Base-by-base conservation (phyloP, 1,140 invertebrate species). In the Archivesica marissinica region DNA sequence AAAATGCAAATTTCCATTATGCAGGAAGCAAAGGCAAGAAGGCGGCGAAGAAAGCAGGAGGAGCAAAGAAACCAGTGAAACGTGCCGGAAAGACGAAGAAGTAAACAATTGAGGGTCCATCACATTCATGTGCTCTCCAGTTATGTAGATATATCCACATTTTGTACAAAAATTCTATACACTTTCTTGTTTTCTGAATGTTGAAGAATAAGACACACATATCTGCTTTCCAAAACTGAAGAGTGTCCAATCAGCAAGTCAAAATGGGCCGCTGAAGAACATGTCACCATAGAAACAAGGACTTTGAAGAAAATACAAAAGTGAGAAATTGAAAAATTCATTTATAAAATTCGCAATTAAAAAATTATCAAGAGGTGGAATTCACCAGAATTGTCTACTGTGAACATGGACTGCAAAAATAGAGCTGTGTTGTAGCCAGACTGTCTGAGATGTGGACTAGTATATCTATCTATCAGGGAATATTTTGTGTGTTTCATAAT, bases 391-490 rank as follows among this genome's bases (percentile, higher is more conserved):
- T n/a, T n/a, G n/a, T n/a, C n/a, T 59, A 30, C 17, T 64, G 3
- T 28, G n/a, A 33, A 64, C 15, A 64, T 64, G 59, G 59, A 64
- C 59, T 64, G 59, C 59, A 64, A 35, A 35, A 28, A 25, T 33
- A n/a, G 13, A 64, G 2, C 28, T 17, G 2, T 64, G 20, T 11
- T 64, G 59, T 64, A 64, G 59, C 59, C 59, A 64, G 17, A 17
- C 13, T 1, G 38, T 35, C 59, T 17, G 25, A 35, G 3, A 64
- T 64, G 59, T 64, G 59, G 59, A 64, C 9, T 35, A 35, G 3
- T 35, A 64, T 64, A 64, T 64, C 59, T 64, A 64, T 64, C 38
- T 64, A 64, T 64, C 59, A 64, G 59, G 59, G 59, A 64, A 33
- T 15, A 64, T 35, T 64, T 64, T 64, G 59, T 64, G 59, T 64